These are phyloP conservation scores for Drosophila simulans DNA, from an alignment of 1,140 invertebrate species.

Conservation along the genomic window DNA sequence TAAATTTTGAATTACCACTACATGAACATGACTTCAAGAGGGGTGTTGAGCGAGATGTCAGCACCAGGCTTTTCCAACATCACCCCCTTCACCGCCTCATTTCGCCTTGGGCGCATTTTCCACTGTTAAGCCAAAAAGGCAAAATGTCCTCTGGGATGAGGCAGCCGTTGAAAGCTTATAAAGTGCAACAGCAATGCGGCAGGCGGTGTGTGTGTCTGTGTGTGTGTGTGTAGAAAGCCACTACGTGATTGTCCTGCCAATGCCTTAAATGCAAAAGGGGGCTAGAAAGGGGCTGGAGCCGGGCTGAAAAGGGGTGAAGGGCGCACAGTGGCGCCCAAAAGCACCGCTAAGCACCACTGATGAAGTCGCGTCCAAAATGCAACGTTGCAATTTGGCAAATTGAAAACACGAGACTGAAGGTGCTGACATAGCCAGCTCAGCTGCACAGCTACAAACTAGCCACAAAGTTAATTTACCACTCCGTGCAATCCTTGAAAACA, in stretches of 20 bases:
- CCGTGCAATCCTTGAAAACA: neutral
- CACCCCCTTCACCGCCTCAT: slow-evolving; percentile 18
- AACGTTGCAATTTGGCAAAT: slow-evolving; percentile 75
- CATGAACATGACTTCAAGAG: slow-evolving; percentile 12
- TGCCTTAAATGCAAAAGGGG: slow-evolving; percentile 8
- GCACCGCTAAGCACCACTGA: slow-evolving; percentile 56
- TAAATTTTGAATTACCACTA: slow-evolving; percentile 63
- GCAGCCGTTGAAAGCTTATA: slow-evolving; percentile 60
- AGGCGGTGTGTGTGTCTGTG: neutral
- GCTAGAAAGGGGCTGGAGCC: neutral
- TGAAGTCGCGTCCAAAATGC: slow-evolving; percentile 64
- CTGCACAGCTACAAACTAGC: slow-evolving; percentile 48
- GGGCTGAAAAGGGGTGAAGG: neutral
- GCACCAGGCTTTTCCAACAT: slow-evolving; percentile 27
- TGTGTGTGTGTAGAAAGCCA: slow-evolving; percentile 25
- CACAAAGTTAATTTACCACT: slow-evolving; percentile 72
- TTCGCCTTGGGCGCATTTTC: slow-evolving; percentile 68
- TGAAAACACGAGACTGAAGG: slow-evolving; percentile 69
- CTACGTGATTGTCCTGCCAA: slow-evolving; percentile 71
- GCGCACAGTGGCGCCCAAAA: neutral
- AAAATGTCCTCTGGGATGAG: slow-evolving; percentile 29
- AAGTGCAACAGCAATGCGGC: slow-evolving; percentile 49
- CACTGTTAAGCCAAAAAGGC: slow-evolving; percentile 60
- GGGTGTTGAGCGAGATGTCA: slow-evolving; percentile 43
- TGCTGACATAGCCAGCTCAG: slow-evolving; percentile 32